phyloP scores from a whole-genome alignment of 2,888 invertebrate species.

The Noctua pronuba region DNA sequence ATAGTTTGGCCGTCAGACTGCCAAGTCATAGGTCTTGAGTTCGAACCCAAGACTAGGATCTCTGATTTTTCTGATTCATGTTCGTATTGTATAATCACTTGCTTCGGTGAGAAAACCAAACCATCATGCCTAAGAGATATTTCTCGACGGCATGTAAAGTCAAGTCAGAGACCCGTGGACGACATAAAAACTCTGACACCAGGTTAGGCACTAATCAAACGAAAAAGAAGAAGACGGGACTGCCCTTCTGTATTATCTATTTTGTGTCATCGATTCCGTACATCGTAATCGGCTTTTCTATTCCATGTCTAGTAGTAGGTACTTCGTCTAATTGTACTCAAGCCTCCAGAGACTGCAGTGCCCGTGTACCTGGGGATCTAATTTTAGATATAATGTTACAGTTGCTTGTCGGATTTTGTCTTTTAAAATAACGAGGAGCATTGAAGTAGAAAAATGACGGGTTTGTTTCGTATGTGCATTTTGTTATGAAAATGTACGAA shows the following conservation, averaged over 20 bases:
- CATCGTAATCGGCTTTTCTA: slow-evolving; percentile 81
- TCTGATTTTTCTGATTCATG: background rate
- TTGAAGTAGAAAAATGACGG: background rate
- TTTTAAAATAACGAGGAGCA: slow-evolving; percentile 42
- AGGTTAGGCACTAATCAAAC: background rate
- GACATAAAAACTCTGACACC: background rate
- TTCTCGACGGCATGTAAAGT: background rate
- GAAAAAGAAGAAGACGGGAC: background rate
- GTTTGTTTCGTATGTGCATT: background rate
- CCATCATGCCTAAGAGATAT: background rate
- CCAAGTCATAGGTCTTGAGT: background rate
- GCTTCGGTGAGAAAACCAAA: background rate
- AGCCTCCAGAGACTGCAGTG: slow-evolving; percentile 67
- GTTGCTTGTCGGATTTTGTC: slow-evolving; percentile 34
- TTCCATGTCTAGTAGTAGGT: slow-evolving; percentile 69
- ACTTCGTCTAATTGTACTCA: slow-evolving; percentile 74
- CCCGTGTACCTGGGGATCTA: slow-evolving; percentile 51
- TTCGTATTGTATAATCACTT: background rate
- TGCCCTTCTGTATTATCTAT: slow-evolving; percentile 9
- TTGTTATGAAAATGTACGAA: background rate
- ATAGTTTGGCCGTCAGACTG: background rate
- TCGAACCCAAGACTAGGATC: background rate
- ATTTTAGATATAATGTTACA: slow-evolving; percentile 43
- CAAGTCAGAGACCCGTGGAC: background rate
- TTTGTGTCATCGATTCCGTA: slow-evolving; percentile 54